A percentile compares a stretch with the other conserved stretches of the same genome.
phyloP scores from a whole-genome alignment of 2,797 vertebrate genomes.

The Intellagama lesueurii region DNA sequence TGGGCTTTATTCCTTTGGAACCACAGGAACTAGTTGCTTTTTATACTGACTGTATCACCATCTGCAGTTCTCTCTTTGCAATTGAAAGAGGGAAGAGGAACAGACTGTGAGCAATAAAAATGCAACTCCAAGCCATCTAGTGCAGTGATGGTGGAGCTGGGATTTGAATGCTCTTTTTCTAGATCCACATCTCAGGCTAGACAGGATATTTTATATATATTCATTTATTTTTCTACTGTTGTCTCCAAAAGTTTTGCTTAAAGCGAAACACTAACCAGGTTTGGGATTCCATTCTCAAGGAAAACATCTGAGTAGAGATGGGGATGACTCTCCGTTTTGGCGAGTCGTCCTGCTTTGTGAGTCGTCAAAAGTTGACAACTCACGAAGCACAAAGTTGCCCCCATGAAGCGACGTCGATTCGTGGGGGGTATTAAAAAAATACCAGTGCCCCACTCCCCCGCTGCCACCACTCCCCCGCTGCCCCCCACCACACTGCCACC shows the following conservation, averaged over 20 bases:
- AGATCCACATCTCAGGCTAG: neutral
- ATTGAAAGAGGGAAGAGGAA: constrained; percentile 3
- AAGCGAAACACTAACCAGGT: neutral
- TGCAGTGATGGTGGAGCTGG: neutral
- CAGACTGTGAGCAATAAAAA: neutral
- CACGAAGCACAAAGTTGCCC: no score
- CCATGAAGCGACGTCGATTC: no score
- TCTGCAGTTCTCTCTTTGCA: constrained; percentile 8
- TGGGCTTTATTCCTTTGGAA: constrained; percentile 7
- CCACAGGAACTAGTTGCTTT: neutral
- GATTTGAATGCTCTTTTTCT: neutral
- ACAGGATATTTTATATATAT: neutral
- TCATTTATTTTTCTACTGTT: neutral
- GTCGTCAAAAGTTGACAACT: no score
- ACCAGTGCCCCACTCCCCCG: no score
- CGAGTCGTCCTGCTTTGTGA: no score
- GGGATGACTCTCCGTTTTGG: no score
- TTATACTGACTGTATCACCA: constrained; percentile 16
- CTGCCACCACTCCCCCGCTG: no score
- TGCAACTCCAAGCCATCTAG: neutral
- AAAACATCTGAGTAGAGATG: neutral
- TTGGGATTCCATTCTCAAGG: neutral
- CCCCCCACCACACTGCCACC: no score
- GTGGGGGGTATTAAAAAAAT: no score
- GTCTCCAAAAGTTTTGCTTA: neutral